Conservation (phyloP, 2,797 vertebrate genomes). For the Acipenser ruthenus region DNA sequence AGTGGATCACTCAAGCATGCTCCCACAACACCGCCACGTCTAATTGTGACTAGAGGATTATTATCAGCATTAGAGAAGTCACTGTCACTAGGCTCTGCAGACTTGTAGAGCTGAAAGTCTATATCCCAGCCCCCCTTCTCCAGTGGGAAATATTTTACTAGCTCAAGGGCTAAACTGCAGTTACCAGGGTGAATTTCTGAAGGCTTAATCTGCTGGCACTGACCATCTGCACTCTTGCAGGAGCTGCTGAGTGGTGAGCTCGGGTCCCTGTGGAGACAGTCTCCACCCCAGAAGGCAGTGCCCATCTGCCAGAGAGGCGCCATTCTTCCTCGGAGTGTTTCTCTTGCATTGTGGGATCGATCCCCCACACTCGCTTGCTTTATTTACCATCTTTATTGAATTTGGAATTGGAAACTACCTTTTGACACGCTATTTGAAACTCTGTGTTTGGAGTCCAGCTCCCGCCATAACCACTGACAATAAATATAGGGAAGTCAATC, state of each 20-base stretch:
- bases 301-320: not conserved
- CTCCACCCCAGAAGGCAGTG: not conserved
- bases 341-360: no score
- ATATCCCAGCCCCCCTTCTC: not conserved
- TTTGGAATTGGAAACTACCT: no score
- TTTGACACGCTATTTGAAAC: no score
- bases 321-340: not conserved
- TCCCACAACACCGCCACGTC: constrained; percentile 43
- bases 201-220: not conserved
- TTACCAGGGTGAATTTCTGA: not conserved
- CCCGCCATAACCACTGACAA: no score
- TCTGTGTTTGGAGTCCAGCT: no score
- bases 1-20: constrained; percentile 54
- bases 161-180: not conserved
- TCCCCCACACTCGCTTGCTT: no score
- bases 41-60: constrained; percentile 53
- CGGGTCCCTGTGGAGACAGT: no score
- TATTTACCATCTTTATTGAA: no score
- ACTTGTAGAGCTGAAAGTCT: constrained; percentile 17
- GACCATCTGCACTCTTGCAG: not conserved
- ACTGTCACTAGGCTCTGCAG: constrained; percentile 33
- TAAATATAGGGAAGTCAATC: no score
- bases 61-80: constrained; percentile 41
- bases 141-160: not conserved
- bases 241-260: not conserved